Evolutionary conservation across 2,888 invertebrate species (phyloP), one percentile per base, ranked within the genome.

Genomic region (Ochropleura leucogaster): DNA sequence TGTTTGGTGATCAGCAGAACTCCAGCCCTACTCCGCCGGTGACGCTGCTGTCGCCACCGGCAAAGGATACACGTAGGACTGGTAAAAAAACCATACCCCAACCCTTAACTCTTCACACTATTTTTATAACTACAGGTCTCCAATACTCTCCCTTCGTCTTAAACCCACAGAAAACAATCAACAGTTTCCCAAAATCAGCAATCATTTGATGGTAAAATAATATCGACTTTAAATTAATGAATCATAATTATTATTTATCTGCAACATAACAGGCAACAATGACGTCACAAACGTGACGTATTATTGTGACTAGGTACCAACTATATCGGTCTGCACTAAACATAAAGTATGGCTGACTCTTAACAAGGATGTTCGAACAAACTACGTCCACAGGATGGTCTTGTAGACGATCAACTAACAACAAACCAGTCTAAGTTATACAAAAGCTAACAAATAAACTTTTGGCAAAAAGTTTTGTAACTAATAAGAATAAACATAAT

Each of bases 1-100:
- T 55, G 12, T 65, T 47, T 69, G 62, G 81, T 78, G 73, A 82
- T 71, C 82, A 82, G 81, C 81, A 82, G 81, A 14, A 59, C 18
- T 20, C 7, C 55, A 71, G 40, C 9, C 18, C 68, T 42, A 55
- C 72, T 42, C 20, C 57, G 65, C 81, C 68, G 78, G n/a, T 82
- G 78, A 59, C 68, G 80, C 79, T 79, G 79, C 80, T 79, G 80
- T 46, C 77, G 51, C 12, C 77, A 76, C 66, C 77, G 49, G 74
- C 66, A 47, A 30, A n/a, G 8, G 16, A 12, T 8, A 10, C 10
- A 16, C 7, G 14, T n/a, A 46, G n/a, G 42, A 64, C 72, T 20
- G 44, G 62, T 42, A 3, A 30, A 30, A 30, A 30, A 30, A 30
- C 30, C 30, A 30, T 30, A 30, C 30, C 30, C 30, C 30, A 30